Conservation (phyloP, 2,888 invertebrate species). For the Nycteola revayana region DNA sequence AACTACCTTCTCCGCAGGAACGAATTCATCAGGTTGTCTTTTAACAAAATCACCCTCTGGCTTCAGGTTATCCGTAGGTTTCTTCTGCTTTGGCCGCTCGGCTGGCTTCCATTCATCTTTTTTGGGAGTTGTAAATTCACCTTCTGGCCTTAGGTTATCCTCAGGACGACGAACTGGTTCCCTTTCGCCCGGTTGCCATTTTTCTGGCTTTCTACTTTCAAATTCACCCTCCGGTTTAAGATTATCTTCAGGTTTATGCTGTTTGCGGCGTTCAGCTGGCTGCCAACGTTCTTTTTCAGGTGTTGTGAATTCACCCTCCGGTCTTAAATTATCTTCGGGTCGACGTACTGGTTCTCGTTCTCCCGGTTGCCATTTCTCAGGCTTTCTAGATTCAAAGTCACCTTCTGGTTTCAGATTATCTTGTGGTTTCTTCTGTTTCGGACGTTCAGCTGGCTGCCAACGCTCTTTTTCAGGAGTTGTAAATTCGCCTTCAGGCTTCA, state of each 20-base stretch:
- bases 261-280: constrained; percentile 62
- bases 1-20: constrained; percentile 64
- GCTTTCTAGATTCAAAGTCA: constrained; percentile 68
- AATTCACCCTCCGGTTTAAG: constrained; percentile 19
- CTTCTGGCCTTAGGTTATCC: constrained; percentile 63
- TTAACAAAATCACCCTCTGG: constrained; percentile 79
- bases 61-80: constrained; percentile 76
- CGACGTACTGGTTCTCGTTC: constrained; percentile 63
- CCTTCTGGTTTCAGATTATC: constrained; percentile 81
- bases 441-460: constrained; percentile 73
- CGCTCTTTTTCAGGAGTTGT: constrained; percentile 55
- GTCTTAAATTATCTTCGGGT: constrained; percentile 79
- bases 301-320: constrained; percentile 74
- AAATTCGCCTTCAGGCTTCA: constrained; percentile 81
- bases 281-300: constrained; percentile 34
- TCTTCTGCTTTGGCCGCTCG: constrained; percentile 61
- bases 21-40: constrained; percentile 52
- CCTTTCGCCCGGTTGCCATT: constrained; percentile 11
- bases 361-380: constrained; percentile 72
- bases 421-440: constrained; percentile 51
- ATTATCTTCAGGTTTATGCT: constrained; percentile 49
- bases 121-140: constrained; percentile 67
- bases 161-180: constrained; percentile 64
- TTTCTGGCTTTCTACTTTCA: constrained; percentile 49
- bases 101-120: constrained; percentile 70